These are phyloP conservation scores for Tachypleus tridentatus DNA, from an alignment of 1,140 invertebrate genomes.

Conservation along the genomic window DNA sequence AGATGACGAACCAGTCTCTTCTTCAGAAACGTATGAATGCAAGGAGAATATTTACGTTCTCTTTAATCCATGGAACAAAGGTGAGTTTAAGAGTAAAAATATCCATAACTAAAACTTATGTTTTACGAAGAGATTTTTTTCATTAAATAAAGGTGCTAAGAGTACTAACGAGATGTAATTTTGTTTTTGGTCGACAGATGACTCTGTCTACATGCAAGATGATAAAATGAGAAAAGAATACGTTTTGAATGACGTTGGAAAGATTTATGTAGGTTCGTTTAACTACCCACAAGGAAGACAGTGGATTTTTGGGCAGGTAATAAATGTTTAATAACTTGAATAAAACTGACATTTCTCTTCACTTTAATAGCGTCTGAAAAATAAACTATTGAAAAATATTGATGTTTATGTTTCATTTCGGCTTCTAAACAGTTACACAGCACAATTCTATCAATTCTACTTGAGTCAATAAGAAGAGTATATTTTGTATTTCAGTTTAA, in stretches of 20 bases:
- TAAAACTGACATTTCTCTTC: constrained; percentile 1
- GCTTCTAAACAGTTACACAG: neutral
- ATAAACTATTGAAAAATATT: neutral
- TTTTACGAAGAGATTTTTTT: no score
- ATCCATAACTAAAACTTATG: no score
- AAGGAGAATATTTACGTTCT: no score
- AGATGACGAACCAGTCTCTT: no score
- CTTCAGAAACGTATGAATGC: no score
- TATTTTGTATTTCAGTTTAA: constrained; percentile 44
- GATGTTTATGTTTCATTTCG: neutral
- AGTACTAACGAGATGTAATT: neutral
- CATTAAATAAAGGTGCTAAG: no score
- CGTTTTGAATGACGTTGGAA: constrained; percentile 67
- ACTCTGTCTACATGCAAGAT: constrained; percentile 43
- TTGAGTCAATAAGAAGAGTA: no score
- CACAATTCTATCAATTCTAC: neutral
- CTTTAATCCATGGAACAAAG: no score
- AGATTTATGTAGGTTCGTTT: constrained; percentile 77
- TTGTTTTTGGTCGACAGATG: constrained; percentile 27
- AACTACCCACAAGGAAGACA: constrained; percentile 63
- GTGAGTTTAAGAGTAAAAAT: no score
- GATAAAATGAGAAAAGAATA: constrained; percentile 68
- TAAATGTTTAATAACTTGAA: constrained; percentile 1
- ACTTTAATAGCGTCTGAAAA: neutral
- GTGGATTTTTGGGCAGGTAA: constrained; percentile 73